These are phyloP conservation scores for Sitobion miscanthi DNA, from an alignment of 1,140 invertebrate genomes.

Conservation along the genomic window DNA sequence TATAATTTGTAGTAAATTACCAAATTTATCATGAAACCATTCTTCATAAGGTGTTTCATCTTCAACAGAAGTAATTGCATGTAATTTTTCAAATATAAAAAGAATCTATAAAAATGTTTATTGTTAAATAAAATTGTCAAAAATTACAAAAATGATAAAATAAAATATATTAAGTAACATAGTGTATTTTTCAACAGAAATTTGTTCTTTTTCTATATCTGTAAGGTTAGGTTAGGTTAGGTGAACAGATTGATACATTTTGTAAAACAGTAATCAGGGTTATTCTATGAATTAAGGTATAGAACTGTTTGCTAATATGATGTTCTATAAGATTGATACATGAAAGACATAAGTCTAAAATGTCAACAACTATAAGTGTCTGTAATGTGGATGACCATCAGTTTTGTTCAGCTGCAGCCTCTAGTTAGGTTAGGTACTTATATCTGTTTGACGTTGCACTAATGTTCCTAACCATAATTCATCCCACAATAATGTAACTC, in stretches of 20 bases:
- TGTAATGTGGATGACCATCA: constrained; percentile 71
- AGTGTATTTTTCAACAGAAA: constrained; percentile 84
- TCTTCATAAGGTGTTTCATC: constrained; percentile 91
- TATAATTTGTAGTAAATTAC: constrained; percentile 61
- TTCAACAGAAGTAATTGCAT: constrained; percentile 78
- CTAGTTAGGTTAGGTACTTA: constrained; percentile 69
- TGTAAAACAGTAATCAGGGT: constrained; percentile 63
- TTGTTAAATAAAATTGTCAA: constrained; percentile 33
- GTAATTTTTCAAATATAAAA: constrained; percentile 84
- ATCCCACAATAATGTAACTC: constrained; percentile 95
- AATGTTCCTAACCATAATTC: constrained; percentile 93
- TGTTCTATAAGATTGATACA: constrained; percentile 73
- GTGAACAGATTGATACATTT: constrained; percentile 35
- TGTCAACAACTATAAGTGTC: constrained; percentile 64
- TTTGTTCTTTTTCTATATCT: constrained; percentile 75
- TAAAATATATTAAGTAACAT: constrained; percentile 71
- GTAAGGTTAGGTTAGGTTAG: constrained; percentile 61
- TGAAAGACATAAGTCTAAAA: constrained; percentile 72
- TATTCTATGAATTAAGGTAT: constrained; percentile 67
- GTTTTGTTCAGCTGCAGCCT: constrained; percentile 82
- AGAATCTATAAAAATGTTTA: constrained; percentile 68
- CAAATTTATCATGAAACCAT: constrained; percentile 85
- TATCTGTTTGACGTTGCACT: constrained; percentile 82
- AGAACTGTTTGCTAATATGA: constrained; percentile 66
- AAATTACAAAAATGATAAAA: constrained; percentile 39